Percentiles rank a stretch among this genome's conserved stretches.
These are phyloP conservation scores for Oreotrochilus melanogaster DNA, from an alignment of 2,113 vertebrate genomes.

Conservation along the genomic window DNA sequence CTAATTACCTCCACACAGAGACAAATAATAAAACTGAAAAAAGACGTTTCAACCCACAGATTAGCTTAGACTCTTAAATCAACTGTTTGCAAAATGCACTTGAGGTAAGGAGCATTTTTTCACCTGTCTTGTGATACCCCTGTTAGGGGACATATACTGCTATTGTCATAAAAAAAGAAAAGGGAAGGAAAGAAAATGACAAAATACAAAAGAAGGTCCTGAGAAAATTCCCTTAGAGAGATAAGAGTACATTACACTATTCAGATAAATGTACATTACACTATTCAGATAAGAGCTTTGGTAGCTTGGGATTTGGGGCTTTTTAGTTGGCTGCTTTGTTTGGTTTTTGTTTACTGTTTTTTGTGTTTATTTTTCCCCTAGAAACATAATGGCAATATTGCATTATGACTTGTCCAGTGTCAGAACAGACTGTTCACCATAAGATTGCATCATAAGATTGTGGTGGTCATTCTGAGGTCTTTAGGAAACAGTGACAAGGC, in stretches of 20 bases:
- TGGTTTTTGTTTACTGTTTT: neutral
- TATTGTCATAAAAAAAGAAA: neutral
- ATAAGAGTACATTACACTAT: neutral
- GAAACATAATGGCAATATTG: neutral
- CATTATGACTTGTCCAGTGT: neutral
- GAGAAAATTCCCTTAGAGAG: neutral
- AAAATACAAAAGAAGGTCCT: neutral
- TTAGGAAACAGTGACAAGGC: neutral
- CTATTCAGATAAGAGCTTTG: neutral
- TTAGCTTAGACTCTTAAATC: neutral
- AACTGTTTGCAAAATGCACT: neutral
- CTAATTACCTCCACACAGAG: accelerated
- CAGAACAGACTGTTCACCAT: neutral
- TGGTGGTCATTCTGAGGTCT: neutral
- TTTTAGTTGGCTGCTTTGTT: neutral
- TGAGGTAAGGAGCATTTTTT: neutral
- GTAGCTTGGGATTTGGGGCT: accelerated
- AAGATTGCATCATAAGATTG: neutral
- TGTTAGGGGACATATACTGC: neutral
- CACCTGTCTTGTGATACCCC: neutral
- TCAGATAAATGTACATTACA: neutral
- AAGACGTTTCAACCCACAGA: accelerated
- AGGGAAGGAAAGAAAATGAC: neutral
- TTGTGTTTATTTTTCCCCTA: no score
- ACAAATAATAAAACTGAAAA: neutral